Conservation (phyloP, 2,797 vertebrate species). For the Sciurus carolinensis region DNA sequence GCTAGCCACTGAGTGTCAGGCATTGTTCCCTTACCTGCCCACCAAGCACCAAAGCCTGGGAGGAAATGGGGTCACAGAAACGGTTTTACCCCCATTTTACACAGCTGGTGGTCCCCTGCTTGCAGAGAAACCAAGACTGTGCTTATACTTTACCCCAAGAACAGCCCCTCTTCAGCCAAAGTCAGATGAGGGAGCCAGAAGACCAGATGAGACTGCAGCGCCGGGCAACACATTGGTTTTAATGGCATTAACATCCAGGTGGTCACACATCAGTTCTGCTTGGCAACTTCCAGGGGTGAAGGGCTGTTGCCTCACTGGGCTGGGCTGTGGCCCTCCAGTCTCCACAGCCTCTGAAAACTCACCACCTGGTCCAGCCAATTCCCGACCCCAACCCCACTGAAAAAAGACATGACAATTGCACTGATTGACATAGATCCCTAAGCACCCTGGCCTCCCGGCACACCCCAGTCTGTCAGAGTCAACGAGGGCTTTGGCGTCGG, state of each 20-base stretch:
- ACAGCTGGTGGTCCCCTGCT: neutral
- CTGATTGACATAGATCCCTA: constrained; percentile 89
- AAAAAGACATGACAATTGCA: constrained; percentile 93
- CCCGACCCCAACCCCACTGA: neutral
- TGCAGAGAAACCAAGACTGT: neutral
- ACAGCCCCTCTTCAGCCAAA: neutral
- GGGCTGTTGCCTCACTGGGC: constrained; percentile 27
- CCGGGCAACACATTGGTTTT: constrained; percentile 90
- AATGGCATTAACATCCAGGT: constrained; percentile 92
- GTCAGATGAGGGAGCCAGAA: neutral
- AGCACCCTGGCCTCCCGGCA: constrained; percentile 80
- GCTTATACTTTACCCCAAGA: neutral
- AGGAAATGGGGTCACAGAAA: neutral
- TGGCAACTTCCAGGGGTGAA: constrained; percentile 88
- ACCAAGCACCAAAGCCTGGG: too few species aligned
- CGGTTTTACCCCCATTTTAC: neutral
- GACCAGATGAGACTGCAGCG: constrained; percentile 34
- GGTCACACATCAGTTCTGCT: constrained; percentile 81
- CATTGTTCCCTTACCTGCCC: neutral
- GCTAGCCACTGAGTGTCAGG: neutral
- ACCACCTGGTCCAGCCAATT: neutral
- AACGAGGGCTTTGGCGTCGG: constrained; percentile 81
- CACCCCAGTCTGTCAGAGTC: constrained; percentile 84
- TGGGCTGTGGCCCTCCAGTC: constrained; percentile 32
- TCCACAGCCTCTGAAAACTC: constrained; percentile 53